These are phyloP conservation scores for Lanius collurio DNA, from an alignment of 2,113 vertebrate species.

Conservation along the genomic window DNA sequence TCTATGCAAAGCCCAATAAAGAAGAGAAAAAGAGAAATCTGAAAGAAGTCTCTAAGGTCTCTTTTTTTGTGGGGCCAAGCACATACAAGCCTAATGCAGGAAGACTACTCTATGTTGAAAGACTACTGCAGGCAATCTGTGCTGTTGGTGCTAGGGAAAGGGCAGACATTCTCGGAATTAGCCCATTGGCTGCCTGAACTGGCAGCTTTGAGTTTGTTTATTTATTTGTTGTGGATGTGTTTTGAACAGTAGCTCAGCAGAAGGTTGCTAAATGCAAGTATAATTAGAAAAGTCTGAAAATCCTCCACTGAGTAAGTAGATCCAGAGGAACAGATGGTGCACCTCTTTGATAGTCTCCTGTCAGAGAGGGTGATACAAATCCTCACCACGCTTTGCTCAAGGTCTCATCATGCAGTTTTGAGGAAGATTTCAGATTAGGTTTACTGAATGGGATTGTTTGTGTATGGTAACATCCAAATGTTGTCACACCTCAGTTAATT, in stretches of 20 bases:
- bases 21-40: background rate
- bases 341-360: background rate
- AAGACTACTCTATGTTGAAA: background rate
- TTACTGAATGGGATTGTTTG: background rate
- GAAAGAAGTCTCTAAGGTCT: background rate
- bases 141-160: background rate
- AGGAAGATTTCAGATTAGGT: background rate
- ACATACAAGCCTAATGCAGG: background rate
- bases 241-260: background rate
- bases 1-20: background rate
- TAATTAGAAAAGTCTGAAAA: conserved; percentile 19
- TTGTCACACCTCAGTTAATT: background rate
- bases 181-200: background rate
- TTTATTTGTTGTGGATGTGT: background rate
- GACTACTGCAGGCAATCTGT: background rate
- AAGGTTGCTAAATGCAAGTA: background rate
- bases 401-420: background rate
- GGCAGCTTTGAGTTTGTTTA: background rate
- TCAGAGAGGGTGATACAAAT: background rate
- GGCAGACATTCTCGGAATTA: background rate
- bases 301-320: background rate
- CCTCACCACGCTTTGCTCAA: background rate
- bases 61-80: background rate
- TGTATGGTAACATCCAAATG: background rate
- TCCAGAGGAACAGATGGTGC: background rate